phyloP scores from a whole-genome alignment of 1,140 invertebrate genomes.

The Babylonia areolata region DNA sequence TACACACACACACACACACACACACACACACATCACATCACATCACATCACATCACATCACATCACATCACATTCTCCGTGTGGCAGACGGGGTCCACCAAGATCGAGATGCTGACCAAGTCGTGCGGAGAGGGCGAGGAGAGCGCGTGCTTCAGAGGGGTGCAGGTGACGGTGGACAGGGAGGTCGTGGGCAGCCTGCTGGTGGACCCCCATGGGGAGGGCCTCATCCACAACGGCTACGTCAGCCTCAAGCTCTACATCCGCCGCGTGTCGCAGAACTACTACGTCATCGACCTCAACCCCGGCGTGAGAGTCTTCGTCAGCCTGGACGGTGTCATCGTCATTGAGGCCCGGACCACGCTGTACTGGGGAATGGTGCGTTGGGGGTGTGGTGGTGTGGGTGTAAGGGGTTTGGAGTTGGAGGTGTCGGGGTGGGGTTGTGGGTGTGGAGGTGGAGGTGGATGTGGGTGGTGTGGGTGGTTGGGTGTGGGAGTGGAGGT shows the following conservation, averaged over 20 bases:
- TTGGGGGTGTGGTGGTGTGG: background rate
- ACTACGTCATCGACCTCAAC: slow-evolving; percentile 17
- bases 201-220: background rate
- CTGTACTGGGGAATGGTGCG: background rate
- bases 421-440: background rate
- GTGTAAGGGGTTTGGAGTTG: background rate
- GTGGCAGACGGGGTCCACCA: background rate
- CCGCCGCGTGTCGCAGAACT: slow-evolving; percentile 9
- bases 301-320: slow-evolving; percentile 1
- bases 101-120: slow-evolving; percentile 12
- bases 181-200: background rate
- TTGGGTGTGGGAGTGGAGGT: no score
- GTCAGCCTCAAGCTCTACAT: background rate
- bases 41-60: no score
- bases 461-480: no score
- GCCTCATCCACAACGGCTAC: background rate
- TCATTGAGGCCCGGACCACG: background rate
- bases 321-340: slow-evolving; percentile 1
- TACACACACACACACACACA: no score
- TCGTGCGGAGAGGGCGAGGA: background rate
- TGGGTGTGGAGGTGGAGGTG: no score
- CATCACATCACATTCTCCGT: no score
- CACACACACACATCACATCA: no score
- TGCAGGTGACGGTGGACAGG: slow-evolving; percentile 1
- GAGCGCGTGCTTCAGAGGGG: background rate